Base-by-base conservation (phyloP, 2,888 invertebrate genomes). In the Agriotes lineatus region DNA sequence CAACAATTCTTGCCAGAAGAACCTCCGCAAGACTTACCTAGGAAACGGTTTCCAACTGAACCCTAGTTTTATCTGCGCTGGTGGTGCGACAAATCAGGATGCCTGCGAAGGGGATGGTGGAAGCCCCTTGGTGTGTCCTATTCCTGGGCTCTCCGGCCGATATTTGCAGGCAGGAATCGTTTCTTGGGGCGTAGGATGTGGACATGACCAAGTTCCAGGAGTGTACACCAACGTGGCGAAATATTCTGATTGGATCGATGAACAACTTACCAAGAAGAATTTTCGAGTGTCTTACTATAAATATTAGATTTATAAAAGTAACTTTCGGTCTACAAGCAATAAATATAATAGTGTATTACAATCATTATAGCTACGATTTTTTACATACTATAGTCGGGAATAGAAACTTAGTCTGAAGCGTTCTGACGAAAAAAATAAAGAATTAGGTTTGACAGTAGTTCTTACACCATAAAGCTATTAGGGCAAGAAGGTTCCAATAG, bases 71-170 rank as follows among this genome's bases (percentile, higher is more conserved):
- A 87, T 93, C 67, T 94, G 94, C 77, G 94, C 94, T 0, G 92
- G 92, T 0, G 93, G 93, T 0, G 91, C 91, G 75, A 76, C 82
- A 0, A 90, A 88, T 10, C 88, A 87, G 69, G 93, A 93, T 74
- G 90, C 91, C 0, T 93, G 94, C 83, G 88, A 87, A 77, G 90
- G 72, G 3, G 94, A 94, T 78, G 93, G 93, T 0, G 94, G 94
- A 0, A 90, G 92, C 3, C 92, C 93, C 0, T 83, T 94, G 9
- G 91, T 91, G 0, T 94, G 94, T 73, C 90, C 91, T 1, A 82
- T 90, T 52, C 82, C 82, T 69, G 86, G 86, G 54, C 74, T 81
- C 59, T 80, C 79, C 0, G 61, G 30, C n/a, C 82, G 82, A n/a
- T 88, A 86, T 70, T 85, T 85, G 0, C 88, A 88, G 70, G 86